A percentile compares a stretch with the other conserved stretches of the same genome.
phyloP scores from a whole-genome alignment of 2,797 vertebrate species.

The Glossophaga mutica region DNA sequence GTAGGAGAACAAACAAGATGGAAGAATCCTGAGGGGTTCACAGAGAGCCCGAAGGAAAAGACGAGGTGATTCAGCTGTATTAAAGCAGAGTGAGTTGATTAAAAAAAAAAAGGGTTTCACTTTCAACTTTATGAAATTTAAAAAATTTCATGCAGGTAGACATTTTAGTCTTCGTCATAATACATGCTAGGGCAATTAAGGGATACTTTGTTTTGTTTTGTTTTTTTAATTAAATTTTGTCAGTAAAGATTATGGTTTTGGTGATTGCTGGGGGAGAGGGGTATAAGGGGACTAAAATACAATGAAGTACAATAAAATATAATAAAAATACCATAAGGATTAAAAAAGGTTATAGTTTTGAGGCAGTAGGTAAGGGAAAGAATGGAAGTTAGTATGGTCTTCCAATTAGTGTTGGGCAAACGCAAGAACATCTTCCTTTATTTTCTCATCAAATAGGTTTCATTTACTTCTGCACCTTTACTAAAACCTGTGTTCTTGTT shows the following conservation, averaged over 20 bases:
- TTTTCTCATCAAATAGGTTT: background rate
- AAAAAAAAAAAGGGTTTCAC: background rate
- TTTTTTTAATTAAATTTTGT: background rate
- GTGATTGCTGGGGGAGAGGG: background rate
- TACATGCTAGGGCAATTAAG: background rate
- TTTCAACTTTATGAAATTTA: background rate
- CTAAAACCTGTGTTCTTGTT: background rate
- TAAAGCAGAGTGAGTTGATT: constrained; percentile 86
- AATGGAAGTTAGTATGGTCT: background rate
- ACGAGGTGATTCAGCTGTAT: constrained; percentile 83
- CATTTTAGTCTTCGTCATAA: background rate
- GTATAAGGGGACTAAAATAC: background rate
- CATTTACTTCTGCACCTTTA: background rate
- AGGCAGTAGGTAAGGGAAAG: constrained; percentile 14
- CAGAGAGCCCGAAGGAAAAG: constrained; percentile 87
- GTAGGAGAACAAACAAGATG: constrained; percentile 87
- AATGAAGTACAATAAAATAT: too few species aligned
- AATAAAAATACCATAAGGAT: background rate
- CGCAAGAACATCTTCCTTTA: background rate
- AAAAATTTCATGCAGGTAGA: background rate
- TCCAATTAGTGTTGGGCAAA: background rate
- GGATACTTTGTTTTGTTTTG: background rate
- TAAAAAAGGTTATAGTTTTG: background rate
- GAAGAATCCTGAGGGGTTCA: constrained; percentile 83
- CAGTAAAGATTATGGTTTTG: constrained; percentile 20